These are phyloP conservation scores for Belonocnema kinseyi DNA, from an alignment of 1,140 invertebrate genomes.

Conservation along the genomic window DNA sequence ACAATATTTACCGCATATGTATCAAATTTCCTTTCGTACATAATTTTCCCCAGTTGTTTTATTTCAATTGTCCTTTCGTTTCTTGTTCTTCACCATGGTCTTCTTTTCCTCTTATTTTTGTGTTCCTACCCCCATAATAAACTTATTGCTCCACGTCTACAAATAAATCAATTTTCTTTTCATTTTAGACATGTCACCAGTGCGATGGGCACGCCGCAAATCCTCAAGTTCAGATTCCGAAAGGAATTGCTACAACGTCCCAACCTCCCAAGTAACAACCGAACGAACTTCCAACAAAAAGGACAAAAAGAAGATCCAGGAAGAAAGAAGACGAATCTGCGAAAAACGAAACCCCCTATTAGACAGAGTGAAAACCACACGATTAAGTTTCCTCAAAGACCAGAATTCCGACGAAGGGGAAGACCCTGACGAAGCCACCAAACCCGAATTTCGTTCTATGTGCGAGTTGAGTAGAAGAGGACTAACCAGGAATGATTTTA, in stretches of 20 bases:
- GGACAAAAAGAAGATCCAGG: conserved; percentile 70
- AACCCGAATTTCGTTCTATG: conserved; percentile 61
- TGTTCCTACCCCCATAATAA: not conserved
- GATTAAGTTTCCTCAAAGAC: conserved; percentile 81
- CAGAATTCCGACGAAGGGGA: conserved; percentile 75
- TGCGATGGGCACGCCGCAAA: conserved; percentile 80
- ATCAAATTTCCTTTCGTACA: not conserved
- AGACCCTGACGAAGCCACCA: conserved; percentile 61
- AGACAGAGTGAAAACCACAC: conserved; percentile 83
- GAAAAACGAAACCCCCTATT: conserved; percentile 83
- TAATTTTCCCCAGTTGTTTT: not conserved
- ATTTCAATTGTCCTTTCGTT: not conserved
- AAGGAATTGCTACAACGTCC: conserved; percentile 81
- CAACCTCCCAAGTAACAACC: conserved; percentile 73
- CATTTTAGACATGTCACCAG: conserved; percentile 81
- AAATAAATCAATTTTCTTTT: not conserved
- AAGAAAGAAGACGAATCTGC: conserved; percentile 75
- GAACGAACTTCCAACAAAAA: conserved; percentile 67
- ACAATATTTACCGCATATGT: conserved; percentile 1
- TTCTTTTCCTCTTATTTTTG: conserved; percentile 5
- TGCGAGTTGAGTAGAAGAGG: conserved; percentile 55
- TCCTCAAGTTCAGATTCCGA: conserved; percentile 82
- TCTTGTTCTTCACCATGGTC: conserved; percentile 1
- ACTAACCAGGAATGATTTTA: conserved; percentile 61
- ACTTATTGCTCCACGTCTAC: not conserved